Evolutionary conservation across 2,888 invertebrate genomes (phyloP), one percentile per base, ranked within the genome.

Genomic region (Drosophila kambysellisi): DNA sequence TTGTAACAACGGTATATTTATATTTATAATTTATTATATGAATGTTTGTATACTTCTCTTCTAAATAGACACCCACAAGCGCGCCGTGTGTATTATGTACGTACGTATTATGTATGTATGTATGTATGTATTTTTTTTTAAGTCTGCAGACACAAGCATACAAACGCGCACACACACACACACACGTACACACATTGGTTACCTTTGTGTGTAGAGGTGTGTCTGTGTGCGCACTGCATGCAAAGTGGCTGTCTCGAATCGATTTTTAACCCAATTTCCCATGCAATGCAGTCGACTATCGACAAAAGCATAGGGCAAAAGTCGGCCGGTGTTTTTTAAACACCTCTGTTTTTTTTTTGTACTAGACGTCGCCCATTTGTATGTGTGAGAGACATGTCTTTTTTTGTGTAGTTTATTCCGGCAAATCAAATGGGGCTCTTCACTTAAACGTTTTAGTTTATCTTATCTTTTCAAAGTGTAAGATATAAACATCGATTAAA

Each of bases 201-300:
- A 70, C 65, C 56, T 63, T 46, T 48, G 29, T 32, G 61, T 70
- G 58, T 61, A 63, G 62, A 50, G 64, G 69, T 63, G n/a, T 52
- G 12, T 70, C 46, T 61, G 46, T 66, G 35, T 66, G 51, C 20
- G 15, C 71, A 73, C 57, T 88, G 81, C 81, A 85, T 79, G 73
- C 57, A 68, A 79, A 84, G 69, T 75, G 79, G 60, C 66, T 75
- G 77, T 76, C 73, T 79, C 56, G 58, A 83, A 87, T 87, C 87
- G 88, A 87, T 87, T 88, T 88, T 82, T 78, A 88, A 76, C 88
- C 75, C 63, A 73, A 78, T 61, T 83, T 74, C 68, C 51, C 43
- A 46, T 46, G 59, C 43, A 81, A 68, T 79, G 59, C 67, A 63
- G 70, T 78, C 79, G 74, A 65, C 68, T 70, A 75, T 79, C 74